These are phyloP conservation scores for Protomyctophum bolini DNA, from an alignment of 2,113 vertebrate genomes.

Conservation along the genomic window DNA sequence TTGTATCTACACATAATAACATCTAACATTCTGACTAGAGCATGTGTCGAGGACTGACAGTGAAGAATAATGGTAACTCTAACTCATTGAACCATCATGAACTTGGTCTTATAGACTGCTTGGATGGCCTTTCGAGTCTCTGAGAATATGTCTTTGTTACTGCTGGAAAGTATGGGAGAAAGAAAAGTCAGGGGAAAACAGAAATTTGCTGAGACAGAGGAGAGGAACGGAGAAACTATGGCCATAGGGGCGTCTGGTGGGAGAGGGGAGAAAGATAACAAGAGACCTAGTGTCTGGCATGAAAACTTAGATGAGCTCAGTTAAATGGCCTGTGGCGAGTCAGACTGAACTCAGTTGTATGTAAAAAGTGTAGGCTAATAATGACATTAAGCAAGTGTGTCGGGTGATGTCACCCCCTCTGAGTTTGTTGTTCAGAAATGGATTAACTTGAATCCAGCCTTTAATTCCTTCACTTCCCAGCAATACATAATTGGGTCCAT, in stretches of 20 bases:
- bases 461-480: background rate
- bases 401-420: conserved; percentile 40
- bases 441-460: conserved; percentile 48
- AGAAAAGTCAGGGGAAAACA: conserved; percentile 32
- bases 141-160: conserved; percentile 39
- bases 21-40: no score
- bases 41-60: no score
- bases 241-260: background rate
- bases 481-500: background rate
- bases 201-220: conserved; percentile 48
- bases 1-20: no score
- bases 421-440: conserved; percentile 19
- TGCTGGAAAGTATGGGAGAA: background rate
- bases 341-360: conserved; percentile 1
- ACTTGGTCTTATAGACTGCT: no score
- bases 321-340: conserved; percentile 40
- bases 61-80: no score
- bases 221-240: conserved; percentile 28
- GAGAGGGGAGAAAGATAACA: conserved; percentile 37
- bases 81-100: no score
- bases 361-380: conserved; percentile 36
- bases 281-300: conserved; percentile 57
- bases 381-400: conserved; percentile 40
- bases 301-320: conserved; percentile 47
- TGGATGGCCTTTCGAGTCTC: no score